phyloP scores from a whole-genome alignment of 2,888 invertebrate genomes.

The Polylopha cassiicola region DNA sequence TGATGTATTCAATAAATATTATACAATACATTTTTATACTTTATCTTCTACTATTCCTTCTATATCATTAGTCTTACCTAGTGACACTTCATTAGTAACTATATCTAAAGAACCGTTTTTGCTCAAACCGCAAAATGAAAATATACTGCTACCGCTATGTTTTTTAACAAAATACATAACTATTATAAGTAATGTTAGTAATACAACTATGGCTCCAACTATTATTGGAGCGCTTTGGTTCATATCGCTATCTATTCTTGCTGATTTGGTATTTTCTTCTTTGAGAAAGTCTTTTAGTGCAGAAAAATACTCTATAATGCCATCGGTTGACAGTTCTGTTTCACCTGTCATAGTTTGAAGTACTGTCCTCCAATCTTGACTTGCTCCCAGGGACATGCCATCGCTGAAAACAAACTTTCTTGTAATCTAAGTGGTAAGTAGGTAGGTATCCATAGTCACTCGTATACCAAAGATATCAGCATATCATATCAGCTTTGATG shows the following conservation, averaged over 20 bases:
- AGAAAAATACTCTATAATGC: slow-evolving; percentile 60
- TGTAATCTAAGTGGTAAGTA: too few species aligned
- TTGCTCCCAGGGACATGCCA: slow-evolving; percentile 67
- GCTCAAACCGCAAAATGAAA: slow-evolving; percentile 57
- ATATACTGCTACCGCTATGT: slow-evolving; percentile 47
- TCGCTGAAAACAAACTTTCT: too few species aligned
- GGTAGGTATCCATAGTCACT: too few species aligned
- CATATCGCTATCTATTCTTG: slow-evolving; percentile 45
- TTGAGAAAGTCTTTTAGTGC: slow-evolving; percentile 47
- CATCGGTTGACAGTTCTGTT: slow-evolving; percentile 58
- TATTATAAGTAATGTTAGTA: slow-evolving; percentile 54
- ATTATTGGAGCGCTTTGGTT: slow-evolving; percentile 60
- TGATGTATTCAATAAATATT: too few species aligned
- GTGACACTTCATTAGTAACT: slow-evolving; percentile 54
- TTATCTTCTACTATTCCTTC: slow-evolving; percentile 64
- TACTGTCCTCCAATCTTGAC: slow-evolving; percentile 64
- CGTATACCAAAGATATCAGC: too few species aligned
- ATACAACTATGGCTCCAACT: slow-evolving; percentile 54
- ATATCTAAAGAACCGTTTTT: slow-evolving; percentile 70
- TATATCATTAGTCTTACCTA: slow-evolving; percentile 47
- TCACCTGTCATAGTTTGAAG: slow-evolving; percentile 61
- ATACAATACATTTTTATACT: slow-evolving; percentile 35
- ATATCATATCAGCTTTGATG: too few species aligned
- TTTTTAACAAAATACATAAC: slow-evolving; percentile 63
- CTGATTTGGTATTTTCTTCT: slow-evolving; percentile 47